Evolutionary conservation across 2,113 vertebrate genomes (phyloP), one percentile per base, ranked within the genome.

Genomic region (Brachyhypopomus occidentalis): DNA sequence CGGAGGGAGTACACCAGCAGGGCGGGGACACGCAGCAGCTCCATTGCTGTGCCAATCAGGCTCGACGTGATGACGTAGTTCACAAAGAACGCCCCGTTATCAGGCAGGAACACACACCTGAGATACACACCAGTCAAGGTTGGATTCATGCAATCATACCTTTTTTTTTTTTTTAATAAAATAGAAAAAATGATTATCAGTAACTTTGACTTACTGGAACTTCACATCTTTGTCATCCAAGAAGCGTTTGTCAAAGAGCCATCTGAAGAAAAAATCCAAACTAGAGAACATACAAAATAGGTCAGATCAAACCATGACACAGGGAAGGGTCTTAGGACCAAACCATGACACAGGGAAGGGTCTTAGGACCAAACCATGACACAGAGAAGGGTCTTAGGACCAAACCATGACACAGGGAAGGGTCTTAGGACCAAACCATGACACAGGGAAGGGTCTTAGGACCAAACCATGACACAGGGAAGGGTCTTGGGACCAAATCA

Each of bases 71-170:
- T 95, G 3, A 99, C 95, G 0, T 99, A 99, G 91, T 97, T 99
- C 59, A 98, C 94, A 0, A 99, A 99, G 92, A 99, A 99, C 9
- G 98, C 97, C 0, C 98, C 97, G 0, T 99, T 98, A 92, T 99
- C 97, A 0, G 98, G 98, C 41, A 99, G 94, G 88, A 99, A 99
- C 86, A 99, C 97, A 0, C 97, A 99, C 90, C 97, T 99, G 77
- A 14, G 25, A 4, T 1, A 70, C 36, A 72, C 8, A 19, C 59
- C 6, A 62, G 45, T 30, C 27, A 19, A n/a, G 67, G 17, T 20
- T 66, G 41, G 45, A 48, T 64, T 64, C 2, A 5, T 14, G 4
- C 17, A 34, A 63, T 45, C n/a, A 72, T 27, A 80, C 2, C 14
- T n/a, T 36, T 5, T 11, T 1, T 0, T 70, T 7, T 8, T 41